A percentile compares a stretch with the other conserved stretches of the same genome.
These are phyloP conservation scores for Cirrhinus molitorella DNA, from an alignment of 2,797 vertebrate genomes.

Conservation along the genomic window DNA sequence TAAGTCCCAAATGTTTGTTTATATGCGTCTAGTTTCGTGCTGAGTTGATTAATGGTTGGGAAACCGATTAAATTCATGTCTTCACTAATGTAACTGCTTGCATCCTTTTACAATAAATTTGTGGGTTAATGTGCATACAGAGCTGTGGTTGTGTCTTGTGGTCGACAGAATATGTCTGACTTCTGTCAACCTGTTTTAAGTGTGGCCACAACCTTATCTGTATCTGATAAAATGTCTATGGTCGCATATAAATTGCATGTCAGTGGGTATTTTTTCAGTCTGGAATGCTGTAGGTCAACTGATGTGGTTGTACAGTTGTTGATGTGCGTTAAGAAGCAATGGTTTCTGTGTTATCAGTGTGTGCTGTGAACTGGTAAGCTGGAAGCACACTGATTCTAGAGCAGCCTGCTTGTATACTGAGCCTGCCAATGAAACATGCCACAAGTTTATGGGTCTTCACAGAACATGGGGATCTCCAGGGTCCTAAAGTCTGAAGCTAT, in stretches of 20 bases:
- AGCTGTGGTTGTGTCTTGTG: constrained; percentile 36
- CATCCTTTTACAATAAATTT: constrained; percentile 24
- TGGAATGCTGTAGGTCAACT: constrained; percentile 21
- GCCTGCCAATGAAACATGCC: constrained; percentile 55
- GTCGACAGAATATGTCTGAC: constrained; percentile 24
- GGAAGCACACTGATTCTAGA: constrained; percentile 51
- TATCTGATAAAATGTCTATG: constrained; percentile 11
- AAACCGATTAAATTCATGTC: background rate
- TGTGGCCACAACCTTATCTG: constrained; percentile 17
- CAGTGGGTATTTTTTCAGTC: background rate
- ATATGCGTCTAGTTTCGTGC: constrained; percentile 10
- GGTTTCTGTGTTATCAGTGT: constrained; percentile 40
- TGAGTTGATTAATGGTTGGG: constrained; percentile 28
- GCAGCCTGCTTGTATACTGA: constrained; percentile 40
- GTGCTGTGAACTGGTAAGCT: constrained; percentile 33
- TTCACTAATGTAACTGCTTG: background rate
- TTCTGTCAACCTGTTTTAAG: constrained; percentile 21
- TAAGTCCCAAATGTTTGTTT: constrained; percentile 4
- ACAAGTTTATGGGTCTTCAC: constrained; percentile 54
- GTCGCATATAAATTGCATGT: constrained; percentile 10
- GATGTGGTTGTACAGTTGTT: constrained; percentile 28
- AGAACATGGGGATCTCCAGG: constrained; percentile 37
- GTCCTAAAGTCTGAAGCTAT: constrained; percentile 51
- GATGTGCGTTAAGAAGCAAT: constrained; percentile 45
- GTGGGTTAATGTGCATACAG: constrained; percentile 25